Base-by-base conservation (phyloP, 2,113 vertebrate species). In the Cervus canadensis region DNA sequence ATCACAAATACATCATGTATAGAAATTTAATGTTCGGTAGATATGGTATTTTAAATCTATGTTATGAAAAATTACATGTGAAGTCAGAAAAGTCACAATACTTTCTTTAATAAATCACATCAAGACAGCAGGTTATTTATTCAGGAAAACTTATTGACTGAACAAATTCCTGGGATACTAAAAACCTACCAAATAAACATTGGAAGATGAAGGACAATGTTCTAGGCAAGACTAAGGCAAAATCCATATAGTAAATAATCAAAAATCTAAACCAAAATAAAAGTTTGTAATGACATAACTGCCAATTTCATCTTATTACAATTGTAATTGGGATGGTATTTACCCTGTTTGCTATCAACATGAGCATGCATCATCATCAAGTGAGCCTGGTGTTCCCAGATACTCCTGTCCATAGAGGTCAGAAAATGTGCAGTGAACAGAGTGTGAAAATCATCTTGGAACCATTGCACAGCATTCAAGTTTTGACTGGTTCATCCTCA, bases 401-500 rank as follows among this genome's bases (percentile, higher is more conserved):
- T 85, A 98, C 99, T 0, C 99, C 99, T 0, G 64, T 99, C 40
- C 97, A 98, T 54, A 98, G 98, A 1, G 99, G 99, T 59, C 99
- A 98, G 98, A 99, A 99, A 83, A 98, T 98, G 0, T 98, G 98
- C 1, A 98, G 99, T 43, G 99, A 99, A 43, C 99, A 99, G 54
- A 99, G 99, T 26, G 98, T 99, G 52, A 99, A 99, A 98, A 99
- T 99, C 93, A 98, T 99, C 71, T 98, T 99, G 98, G 99, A 99
- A 98, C 99, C 99, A 0, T 99, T 99, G 82, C 99, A 99, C 95
- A 99, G 99, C 2, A 99, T 99, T 81, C 99, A 98, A 86, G 99
- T 99, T 95, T 99, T 99, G 99, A 99, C 98, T 99, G 99, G 99
- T 99, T 99, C 99, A 99, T 97, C 99, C 99, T 0, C 99, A 99